Percentiles rank a stretch among this genome's conserved stretches.
Evolutionary conservation across 2,113 vertebrate species (phyloP).

Genomic region (Lucifuga dentata): DNA sequence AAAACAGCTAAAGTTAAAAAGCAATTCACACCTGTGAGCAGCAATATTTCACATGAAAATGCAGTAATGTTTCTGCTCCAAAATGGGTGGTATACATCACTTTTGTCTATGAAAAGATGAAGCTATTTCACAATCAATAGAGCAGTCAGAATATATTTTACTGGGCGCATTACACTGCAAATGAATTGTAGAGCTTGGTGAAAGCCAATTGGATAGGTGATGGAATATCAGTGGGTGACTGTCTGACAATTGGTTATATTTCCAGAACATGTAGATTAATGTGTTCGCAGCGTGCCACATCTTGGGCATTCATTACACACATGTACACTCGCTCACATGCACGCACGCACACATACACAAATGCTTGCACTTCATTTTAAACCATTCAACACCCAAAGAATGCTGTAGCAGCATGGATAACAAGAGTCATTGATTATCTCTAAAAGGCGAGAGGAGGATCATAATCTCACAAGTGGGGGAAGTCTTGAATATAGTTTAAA

Average conservation of each 20-base stretch:
- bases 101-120: constrained; percentile 75
- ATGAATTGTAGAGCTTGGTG: constrained; percentile 81
- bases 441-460: constrained; percentile 79
- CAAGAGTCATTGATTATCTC: constrained; percentile 86
- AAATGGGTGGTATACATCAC: constrained; percentile 72
- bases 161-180: constrained; percentile 81
- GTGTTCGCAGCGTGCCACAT: constrained; percentile 72
- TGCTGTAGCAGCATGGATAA: constrained; percentile 64
- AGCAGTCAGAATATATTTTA: constrained; percentile 81
- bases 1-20: no score
- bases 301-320: constrained; percentile 77
- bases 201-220: constrained; percentile 84
- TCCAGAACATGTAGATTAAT: constrained; percentile 89
- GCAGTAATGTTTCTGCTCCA: constrained; percentile 53
- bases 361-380: constrained; percentile 66
- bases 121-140: constrained; percentile 84
- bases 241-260: constrained; percentile 86
- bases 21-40: constrained; percentile 7
- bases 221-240: constrained; percentile 81
- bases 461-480: constrained; percentile 77
- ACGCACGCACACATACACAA: constrained; percentile 12
- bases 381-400: constrained; percentile 69
- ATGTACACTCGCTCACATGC: no score
- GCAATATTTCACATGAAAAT: constrained; percentile 60
- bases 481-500: constrained; percentile 80